Conservation (phyloP, 64 coral and sea anemone genomes). For the Porites australiensis region DNA sequence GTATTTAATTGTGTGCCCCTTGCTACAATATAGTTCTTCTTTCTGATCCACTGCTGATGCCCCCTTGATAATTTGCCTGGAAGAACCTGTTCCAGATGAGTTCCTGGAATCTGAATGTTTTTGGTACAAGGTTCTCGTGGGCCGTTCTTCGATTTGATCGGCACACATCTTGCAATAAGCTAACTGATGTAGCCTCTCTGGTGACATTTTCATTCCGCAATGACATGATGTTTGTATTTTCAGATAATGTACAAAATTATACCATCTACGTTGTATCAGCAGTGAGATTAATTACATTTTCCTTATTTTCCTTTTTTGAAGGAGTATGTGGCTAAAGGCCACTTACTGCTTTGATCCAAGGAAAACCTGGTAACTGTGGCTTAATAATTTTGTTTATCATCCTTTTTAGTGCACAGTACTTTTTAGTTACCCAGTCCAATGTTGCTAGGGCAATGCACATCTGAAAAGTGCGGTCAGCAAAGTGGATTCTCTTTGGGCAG, state of each 20-base stretch:
- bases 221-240: background rate
- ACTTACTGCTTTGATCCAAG: background rate
- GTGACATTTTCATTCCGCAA: background rate
- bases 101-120: background rate
- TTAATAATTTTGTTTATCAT: background rate
- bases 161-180: background rate
- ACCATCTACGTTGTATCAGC: too few species aligned
- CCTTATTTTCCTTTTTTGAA: too few species aligned
- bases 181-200: background rate
- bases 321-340: too few species aligned
- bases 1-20: too few species aligned
- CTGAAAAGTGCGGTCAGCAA: constrained; percentile 12
- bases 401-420: background rate
- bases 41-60: too few species aligned
- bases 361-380: background rate
- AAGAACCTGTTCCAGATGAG: background rate
- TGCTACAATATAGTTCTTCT: too few species aligned
- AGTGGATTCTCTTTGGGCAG: constrained; percentile 17
- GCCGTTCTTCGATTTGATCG: background rate
- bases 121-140: background rate
- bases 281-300: background rate
- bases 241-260: background rate
- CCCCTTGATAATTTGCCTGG: too few species aligned
- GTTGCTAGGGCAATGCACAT: constrained; percentile 18
- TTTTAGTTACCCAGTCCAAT: constrained; percentile 12